Evolutionary conservation across 2,113 vertebrate genomes (phyloP).

Genomic region (Lathamus discolor): DNA sequence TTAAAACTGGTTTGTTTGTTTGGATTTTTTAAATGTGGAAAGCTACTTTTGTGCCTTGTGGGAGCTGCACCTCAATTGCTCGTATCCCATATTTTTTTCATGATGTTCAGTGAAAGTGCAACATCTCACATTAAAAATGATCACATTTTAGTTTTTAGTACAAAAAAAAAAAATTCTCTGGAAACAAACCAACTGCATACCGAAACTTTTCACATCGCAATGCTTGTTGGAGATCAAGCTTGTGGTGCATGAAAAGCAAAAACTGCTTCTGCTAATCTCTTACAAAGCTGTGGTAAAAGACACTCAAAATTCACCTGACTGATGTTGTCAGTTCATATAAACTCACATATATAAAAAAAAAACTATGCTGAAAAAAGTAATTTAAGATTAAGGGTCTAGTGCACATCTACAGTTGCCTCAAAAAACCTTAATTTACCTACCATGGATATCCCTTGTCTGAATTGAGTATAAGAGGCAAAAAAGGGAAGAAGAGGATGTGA

Average conservation of each 20-base stretch:
- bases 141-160: not conserved
- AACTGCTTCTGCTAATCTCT: not conserved
- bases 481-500: not conserved
- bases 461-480: not conserved
- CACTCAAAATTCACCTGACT: not conserved
- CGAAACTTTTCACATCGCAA: not conserved
- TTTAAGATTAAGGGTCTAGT: not conserved
- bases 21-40: not conserved
- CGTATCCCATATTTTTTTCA: not conserved
- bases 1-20: not conserved
- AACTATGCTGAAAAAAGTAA: not conserved
- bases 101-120: not conserved
- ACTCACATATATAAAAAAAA: not conserved
- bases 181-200: not conserved
- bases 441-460: not conserved
- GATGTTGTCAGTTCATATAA: not conserved
- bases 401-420: not conserved
- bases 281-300: not conserved
- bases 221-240: not conserved
- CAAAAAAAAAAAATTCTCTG: not conserved
- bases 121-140: not conserved
- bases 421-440: not conserved
- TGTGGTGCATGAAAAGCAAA: not conserved
- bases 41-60: not conserved
- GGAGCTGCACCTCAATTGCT: not conserved